A percentile compares a stretch with the other conserved stretches of the same genome.
These are phyloP conservation scores for Formicarius rufipectus DNA, from an alignment of 2,113 vertebrate genomes.

Conservation along the genomic window DNA sequence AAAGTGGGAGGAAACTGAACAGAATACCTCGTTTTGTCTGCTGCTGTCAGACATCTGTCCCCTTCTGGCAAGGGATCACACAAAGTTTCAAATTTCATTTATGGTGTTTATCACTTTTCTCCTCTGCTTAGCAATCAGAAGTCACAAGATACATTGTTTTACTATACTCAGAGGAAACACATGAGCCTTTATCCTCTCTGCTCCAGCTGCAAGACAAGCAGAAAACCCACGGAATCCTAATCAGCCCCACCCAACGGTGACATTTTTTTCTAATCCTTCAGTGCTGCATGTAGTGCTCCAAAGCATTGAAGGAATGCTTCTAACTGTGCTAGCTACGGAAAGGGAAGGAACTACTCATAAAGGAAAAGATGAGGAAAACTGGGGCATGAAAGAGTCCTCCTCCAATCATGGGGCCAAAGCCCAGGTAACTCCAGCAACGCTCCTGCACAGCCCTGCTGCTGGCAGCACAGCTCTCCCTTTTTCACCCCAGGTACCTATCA, in stretches of 20 bases:
- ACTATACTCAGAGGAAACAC: not conserved
- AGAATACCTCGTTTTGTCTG: not conserved
- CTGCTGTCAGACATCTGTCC: not conserved
- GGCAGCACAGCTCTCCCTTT: not conserved
- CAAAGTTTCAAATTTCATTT: not conserved
- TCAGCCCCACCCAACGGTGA: not conserved
- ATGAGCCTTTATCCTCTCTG: accelerated
- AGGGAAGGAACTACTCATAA: not conserved
- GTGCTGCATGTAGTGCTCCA: accelerated
- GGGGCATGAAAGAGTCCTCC: not conserved
- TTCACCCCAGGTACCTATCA: not conserved
- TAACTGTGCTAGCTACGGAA: not conserved
- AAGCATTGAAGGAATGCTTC: not conserved
- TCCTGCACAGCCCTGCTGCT: accelerated
- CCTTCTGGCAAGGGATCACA: not conserved
- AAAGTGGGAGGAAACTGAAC: not conserved
- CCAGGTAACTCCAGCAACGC: not conserved
- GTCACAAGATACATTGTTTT: not conserved
- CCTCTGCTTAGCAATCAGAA: not conserved
- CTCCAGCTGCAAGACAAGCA: not conserved
- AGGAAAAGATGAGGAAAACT: not conserved
- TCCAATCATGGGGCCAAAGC: not conserved
- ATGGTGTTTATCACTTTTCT: not conserved
- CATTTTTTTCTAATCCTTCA: not conserved
- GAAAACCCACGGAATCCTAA: not conserved